These are phyloP conservation scores for Ectobius pallidus DNA, from an alignment of 2,888 invertebrate genomes.

Conservation along the genomic window DNA sequence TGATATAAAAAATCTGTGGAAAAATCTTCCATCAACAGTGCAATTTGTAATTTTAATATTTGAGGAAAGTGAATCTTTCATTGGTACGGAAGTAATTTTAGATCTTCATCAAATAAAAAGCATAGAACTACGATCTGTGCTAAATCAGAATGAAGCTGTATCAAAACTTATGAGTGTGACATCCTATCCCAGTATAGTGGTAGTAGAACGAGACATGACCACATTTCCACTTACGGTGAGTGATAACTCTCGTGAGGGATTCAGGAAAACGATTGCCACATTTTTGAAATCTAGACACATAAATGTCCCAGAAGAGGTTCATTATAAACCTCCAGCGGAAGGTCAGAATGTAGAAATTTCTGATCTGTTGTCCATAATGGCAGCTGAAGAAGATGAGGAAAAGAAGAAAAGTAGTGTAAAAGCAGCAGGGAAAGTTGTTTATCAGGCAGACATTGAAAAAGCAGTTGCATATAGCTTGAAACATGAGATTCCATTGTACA, in stretches of 20 bases:
- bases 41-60: slow-evolving; percentile 69
- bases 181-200: slow-evolving; percentile 63
- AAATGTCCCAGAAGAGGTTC: slow-evolving; percentile 42
- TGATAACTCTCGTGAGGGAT: slow-evolving; percentile 56
- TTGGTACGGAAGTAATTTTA: slow-evolving; percentile 70
- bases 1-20: slow-evolving; percentile 60
- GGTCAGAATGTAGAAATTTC: slow-evolving; percentile 53
- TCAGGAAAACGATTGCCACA: slow-evolving; percentile 57
- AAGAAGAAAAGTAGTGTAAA: slow-evolving; percentile 50
- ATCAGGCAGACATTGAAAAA: slow-evolving; percentile 87
- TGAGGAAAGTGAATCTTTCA: slow-evolving; percentile 65
- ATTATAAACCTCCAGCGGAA: slow-evolving; percentile 49
- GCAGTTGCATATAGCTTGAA: slow-evolving; percentile 81
- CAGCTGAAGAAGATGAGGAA: slow-evolving; percentile 40
- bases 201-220: slow-evolving; percentile 56
- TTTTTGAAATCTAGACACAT: slow-evolving; percentile 42
- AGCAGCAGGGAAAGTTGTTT: slow-evolving; percentile 65
- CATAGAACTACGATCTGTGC: slow-evolving; percentile 64
- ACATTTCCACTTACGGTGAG: slow-evolving; percentile 55
- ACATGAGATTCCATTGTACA: slow-evolving; percentile 79
- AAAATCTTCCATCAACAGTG: slow-evolving; percentile 57
- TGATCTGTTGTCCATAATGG: slow-evolving; percentile 37
- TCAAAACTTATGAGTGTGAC: slow-evolving; percentile 57
- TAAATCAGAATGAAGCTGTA: slow-evolving; percentile 61
- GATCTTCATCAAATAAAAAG: slow-evolving; percentile 65